Percentiles rank a stretch among this genome's conserved stretches.
Evolutionary conservation across 2,113 vertebrate species (phyloP).

Genomic region (Lophura nycthemera): DNA sequence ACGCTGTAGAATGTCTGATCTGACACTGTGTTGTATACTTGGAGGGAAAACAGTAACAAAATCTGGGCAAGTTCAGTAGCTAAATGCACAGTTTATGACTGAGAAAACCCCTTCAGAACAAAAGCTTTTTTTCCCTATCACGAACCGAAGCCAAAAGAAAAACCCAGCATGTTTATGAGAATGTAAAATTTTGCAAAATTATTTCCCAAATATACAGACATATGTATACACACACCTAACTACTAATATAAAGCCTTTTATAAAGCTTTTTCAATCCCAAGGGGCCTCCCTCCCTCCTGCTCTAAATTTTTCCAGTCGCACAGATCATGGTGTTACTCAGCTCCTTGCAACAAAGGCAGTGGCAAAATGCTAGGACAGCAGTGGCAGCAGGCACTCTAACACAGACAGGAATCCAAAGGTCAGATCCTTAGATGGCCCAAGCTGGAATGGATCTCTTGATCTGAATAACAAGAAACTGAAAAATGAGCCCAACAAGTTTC

Average conservation of each 20-base stretch:
- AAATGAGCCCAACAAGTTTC: conserved; percentile 23
- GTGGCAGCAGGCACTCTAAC: not conserved
- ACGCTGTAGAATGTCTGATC: conserved; percentile 68
- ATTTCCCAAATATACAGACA: conserved; percentile 42
- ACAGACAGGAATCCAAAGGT: conserved; percentile 16
- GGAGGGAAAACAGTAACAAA: conserved; percentile 64
- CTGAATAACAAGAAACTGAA: conserved; percentile 42
- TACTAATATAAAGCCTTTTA: conserved; percentile 46
- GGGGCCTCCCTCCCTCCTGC: not conserved
- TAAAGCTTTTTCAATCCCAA: conserved; percentile 47
- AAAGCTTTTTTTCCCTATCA: conserved; percentile 42
- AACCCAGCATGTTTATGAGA: conserved; percentile 24
- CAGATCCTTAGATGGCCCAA: conserved; percentile 58
- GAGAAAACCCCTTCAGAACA: conserved; percentile 63
- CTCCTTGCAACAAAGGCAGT: not conserved
- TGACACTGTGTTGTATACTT: conserved; percentile 65
- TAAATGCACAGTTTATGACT: conserved; percentile 60
- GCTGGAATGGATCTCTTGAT: not conserved
- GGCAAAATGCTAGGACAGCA: not conserved
- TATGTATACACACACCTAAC: conserved; percentile 7
- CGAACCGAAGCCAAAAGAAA: conserved; percentile 42
- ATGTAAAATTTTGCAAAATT: conserved; percentile 45
- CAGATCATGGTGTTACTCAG: not conserved
- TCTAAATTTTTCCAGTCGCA: not conserved
- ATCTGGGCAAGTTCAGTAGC: conserved; percentile 66